Evolutionary conservation across 1,140 invertebrate species (phyloP).

Genomic region (Spodoptera frugiperda): DNA sequence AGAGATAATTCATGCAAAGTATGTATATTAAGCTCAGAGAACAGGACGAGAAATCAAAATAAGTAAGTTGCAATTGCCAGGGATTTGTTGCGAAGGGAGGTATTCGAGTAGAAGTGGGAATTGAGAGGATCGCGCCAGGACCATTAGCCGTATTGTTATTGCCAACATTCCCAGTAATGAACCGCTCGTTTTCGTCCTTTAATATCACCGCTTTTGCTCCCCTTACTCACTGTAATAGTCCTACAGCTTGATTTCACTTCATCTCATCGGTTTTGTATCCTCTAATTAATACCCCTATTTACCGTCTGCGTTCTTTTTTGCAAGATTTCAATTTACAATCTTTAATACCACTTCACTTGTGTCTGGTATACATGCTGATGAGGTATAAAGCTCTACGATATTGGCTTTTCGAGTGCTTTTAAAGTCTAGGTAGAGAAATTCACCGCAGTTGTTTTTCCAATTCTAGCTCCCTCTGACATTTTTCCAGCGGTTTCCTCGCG

Average conservation of each 20-base stretch:
- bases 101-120: slow-evolving; percentile 73
- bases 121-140: slow-evolving; percentile 73
- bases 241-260: slow-evolving; percentile 72
- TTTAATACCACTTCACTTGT: slow-evolving; percentile 63
- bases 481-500: slow-evolving; percentile 65
- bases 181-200: slow-evolving; percentile 85
- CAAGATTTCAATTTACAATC: slow-evolving; percentile 42
- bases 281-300: slow-evolving; percentile 72
- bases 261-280: slow-evolving; percentile 67
- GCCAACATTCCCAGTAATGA: slow-evolving; percentile 84
- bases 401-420: slow-evolving; percentile 68
- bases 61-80: slow-evolving; percentile 49
- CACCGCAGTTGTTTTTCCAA: slow-evolving; percentile 71
- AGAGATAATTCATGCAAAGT: slow-evolving; percentile 49
- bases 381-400: slow-evolving; percentile 66
- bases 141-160: slow-evolving; percentile 87
- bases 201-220: slow-evolving; percentile 78
- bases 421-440: slow-evolving; percentile 66
- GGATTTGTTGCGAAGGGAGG: slow-evolving; percentile 69
- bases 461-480: slow-evolving; percentile 63
- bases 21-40: slow-evolving; percentile 9
- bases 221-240: slow-evolving; percentile 68
- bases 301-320: slow-evolving; percentile 47
- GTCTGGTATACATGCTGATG: slow-evolving; percentile 71
- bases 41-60: slow-evolving; percentile 43